These are phyloP conservation scores for Archegozetes longisetosus DNA, from an alignment of 1,140 invertebrate species.

Conservation along the genomic window DNA sequence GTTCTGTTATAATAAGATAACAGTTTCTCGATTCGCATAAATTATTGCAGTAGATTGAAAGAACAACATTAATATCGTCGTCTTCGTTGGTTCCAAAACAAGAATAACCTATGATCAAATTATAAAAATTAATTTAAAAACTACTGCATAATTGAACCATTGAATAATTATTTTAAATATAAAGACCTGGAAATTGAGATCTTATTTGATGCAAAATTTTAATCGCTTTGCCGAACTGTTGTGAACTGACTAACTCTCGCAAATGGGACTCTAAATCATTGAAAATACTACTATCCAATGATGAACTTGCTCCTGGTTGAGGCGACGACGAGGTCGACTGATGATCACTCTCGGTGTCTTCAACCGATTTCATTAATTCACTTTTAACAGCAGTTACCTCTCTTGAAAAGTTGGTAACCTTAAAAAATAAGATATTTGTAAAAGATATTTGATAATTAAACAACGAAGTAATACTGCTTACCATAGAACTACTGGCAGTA, in stretches of 20 bases:
- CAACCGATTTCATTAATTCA: slow-evolving; percentile 26
- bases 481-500: slow-evolving; percentile 29
- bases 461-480: background rate
- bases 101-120: too few species aligned
- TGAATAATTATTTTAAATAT: too few species aligned
- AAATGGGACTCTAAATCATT: slow-evolving; percentile 37
- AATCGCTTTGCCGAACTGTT: slow-evolving; percentile 45
- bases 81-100: slow-evolving; percentile 32
- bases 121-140: too few species aligned
- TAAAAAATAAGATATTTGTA: slow-evolving; percentile 8
- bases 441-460: too few species aligned
- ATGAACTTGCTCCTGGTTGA: slow-evolving; percentile 27
- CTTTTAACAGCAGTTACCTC: slow-evolving; percentile 27
- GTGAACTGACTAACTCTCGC: slow-evolving; percentile 42
- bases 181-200: slow-evolving; percentile 41
- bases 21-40: slow-evolving; percentile 47
- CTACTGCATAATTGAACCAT: too few species aligned
- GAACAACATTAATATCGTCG: slow-evolving; percentile 45
- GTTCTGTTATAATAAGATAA: slow-evolving; percentile 42
- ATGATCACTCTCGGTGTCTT: slow-evolving; percentile 30
- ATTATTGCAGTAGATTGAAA: slow-evolving; percentile 52
- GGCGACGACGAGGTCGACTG: slow-evolving; percentile 30
- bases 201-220: slow-evolving; percentile 43
- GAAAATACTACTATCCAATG: slow-evolving; percentile 23
- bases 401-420: slow-evolving; percentile 30